These are phyloP conservation scores for Adelognathus sp. DNA, from an alignment of 2,888 invertebrate species.

Conservation along the genomic window DNA sequence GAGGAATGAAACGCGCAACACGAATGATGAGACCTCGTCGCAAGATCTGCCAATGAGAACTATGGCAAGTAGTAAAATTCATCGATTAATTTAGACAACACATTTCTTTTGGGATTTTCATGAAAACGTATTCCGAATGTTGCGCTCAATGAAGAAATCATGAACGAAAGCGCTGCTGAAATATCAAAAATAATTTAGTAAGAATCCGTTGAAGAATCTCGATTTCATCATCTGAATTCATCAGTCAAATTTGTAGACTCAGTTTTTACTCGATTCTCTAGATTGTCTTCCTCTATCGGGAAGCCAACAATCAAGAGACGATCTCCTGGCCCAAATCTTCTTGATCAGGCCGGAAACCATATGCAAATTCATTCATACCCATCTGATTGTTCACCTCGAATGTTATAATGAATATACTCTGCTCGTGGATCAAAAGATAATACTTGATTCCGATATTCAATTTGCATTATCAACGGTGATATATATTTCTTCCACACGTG, in stretches of 20 bases:
- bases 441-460: neutral
- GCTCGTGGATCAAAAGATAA: neutral
- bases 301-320: no score
- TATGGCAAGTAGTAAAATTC: slow-evolving; percentile 2
- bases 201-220: no score
- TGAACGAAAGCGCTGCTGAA: no score
- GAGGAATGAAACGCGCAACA: neutral
- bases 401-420: neutral
- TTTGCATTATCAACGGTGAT: neutral
- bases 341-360: no score
- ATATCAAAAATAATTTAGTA: no score
- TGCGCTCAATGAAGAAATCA: no score
- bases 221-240: no score
- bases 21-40: neutral
- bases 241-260: no score
- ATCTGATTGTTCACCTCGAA: neutral
- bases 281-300: no score
- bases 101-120: neutral
- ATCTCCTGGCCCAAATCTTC: no score
- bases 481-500: neutral
- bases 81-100: neutral
- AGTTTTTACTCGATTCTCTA: no score
- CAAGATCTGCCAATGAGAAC: slow-evolving; percentile 16
- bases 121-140: no score
- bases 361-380: neutral